Evolutionary conservation across 2,797 vertebrate genomes (phyloP).

Genomic region (Pipistrellus kuhlii): DNA sequence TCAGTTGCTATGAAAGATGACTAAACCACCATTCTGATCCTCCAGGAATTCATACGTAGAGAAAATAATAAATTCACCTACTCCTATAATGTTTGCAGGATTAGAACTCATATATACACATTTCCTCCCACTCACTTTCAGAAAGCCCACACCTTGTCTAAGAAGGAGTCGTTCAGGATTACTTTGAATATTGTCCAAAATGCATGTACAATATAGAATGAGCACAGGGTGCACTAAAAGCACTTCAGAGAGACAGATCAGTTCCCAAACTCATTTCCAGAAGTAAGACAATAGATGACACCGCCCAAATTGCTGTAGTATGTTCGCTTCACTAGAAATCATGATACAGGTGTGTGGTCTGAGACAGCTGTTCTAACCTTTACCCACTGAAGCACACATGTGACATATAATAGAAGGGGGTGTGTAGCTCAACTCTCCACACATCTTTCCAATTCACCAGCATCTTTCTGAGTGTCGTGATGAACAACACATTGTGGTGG

Average conservation of each 20-base stretch:
- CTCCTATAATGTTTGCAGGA: not conserved
- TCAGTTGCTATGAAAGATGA: not conserved
- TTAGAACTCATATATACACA: not conserved
- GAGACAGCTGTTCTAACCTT: not conserved
- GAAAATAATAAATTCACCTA: not conserved
- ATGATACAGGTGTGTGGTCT: not conserved
- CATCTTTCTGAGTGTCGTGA: not conserved
- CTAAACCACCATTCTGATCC: not conserved
- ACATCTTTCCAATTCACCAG: not conserved
- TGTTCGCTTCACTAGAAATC: not conserved
- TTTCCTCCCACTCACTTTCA: not conserved
- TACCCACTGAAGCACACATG: not conserved
- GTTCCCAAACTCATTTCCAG: not conserved
- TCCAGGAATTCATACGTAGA: not conserved
- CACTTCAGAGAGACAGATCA: rapidly evolving
- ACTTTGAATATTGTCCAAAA: no score
- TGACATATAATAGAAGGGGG: rapidly evolving
- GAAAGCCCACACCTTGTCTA: not conserved
- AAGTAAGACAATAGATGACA: not conserved
- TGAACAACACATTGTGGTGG: not conserved
- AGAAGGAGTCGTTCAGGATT: not conserved
- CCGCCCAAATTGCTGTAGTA: no score
- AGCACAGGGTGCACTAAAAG: not conserved
- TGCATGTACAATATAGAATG: not conserved
- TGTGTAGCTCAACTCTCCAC: rapidly evolving